A percentile compares a stretch with the other conserved stretches of the same genome.
Conservation (phyloP, 1,140 invertebrate genomes). For the Drosophila navojoa region DNA sequence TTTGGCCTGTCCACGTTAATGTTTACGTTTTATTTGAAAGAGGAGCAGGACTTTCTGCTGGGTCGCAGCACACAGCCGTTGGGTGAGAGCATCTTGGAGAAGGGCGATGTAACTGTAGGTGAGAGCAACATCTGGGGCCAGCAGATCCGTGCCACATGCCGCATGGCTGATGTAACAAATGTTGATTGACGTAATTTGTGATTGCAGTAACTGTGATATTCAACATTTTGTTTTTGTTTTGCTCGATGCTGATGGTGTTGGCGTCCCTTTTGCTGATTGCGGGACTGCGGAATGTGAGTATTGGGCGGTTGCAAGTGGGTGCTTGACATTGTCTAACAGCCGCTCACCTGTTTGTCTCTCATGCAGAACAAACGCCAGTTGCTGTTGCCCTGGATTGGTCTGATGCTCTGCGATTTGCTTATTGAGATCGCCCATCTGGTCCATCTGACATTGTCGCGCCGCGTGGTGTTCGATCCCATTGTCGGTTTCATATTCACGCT, state of each 20-base stretch:
- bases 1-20: constrained; percentile 75
- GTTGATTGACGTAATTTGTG: constrained; percentile 46
- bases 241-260: constrained; percentile 70
- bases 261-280: constrained; percentile 63
- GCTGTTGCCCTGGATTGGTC: constrained; percentile 68
- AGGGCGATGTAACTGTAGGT: constrained; percentile 73
- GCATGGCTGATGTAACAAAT: neutral
- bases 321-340: neutral
- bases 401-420: constrained; percentile 72
- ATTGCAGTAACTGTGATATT: constrained; percentile 80
- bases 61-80: constrained; percentile 53
- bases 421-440: constrained; percentile 66
- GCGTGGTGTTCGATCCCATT: constrained; percentile 72
- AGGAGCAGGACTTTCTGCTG: constrained; percentile 73
- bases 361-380: constrained; percentile 68
- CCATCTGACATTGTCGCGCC: constrained; percentile 59
- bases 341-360: neutral
- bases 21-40: constrained; percentile 65
- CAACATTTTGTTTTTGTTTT: constrained; percentile 76
- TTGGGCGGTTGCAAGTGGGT: constrained; percentile 4
- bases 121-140: constrained; percentile 20
- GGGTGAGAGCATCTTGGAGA: constrained; percentile 70
- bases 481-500: constrained; percentile 79
- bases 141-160: neutral
- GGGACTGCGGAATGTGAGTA: constrained; percentile 66